phyloP scores from a whole-genome alignment of 2,888 invertebrate species.

The Dryococelus australis region DNA sequence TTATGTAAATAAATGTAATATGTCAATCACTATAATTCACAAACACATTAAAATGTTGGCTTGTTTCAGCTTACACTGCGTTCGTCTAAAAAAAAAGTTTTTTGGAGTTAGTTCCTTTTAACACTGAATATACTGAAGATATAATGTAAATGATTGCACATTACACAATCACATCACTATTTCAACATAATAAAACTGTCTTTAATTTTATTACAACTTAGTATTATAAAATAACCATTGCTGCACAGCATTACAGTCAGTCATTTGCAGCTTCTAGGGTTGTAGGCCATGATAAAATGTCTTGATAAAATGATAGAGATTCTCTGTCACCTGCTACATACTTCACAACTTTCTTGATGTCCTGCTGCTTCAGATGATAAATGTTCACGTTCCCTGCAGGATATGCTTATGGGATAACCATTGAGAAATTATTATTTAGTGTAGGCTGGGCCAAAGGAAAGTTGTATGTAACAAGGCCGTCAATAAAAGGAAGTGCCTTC shows the following conservation, averaged over 20 bases:
- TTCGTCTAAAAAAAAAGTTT: too few relatives aligned
- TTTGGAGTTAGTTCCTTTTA: too few relatives aligned
- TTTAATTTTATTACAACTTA: not conserved
- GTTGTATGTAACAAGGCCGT: not conserved
- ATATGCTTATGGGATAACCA: not conserved
- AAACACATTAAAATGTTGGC: too few relatives aligned
- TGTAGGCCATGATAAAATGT: conserved; percentile 22
- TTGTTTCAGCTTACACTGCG: too few relatives aligned
- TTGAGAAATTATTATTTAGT: not conserved
- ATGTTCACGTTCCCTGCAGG: not conserved
- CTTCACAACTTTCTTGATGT: not conserved
- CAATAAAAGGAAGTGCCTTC: not conserved
- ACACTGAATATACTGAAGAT: too few relatives aligned
- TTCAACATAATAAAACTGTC: not conserved
- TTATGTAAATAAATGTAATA: too few relatives aligned
- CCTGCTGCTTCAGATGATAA: not conserved
- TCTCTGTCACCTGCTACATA: not conserved
- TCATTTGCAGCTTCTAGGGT: not conserved
- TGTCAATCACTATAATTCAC: too few relatives aligned
- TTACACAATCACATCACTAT: too few relatives aligned
- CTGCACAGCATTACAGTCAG: not conserved
- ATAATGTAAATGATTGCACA: too few relatives aligned
- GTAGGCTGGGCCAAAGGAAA: not conserved
- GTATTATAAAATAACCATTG: not conserved
- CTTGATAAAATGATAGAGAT: not conserved